phyloP scores from a whole-genome alignment of 2,113 vertebrate species.

The Nerophis ophidion region DNA sequence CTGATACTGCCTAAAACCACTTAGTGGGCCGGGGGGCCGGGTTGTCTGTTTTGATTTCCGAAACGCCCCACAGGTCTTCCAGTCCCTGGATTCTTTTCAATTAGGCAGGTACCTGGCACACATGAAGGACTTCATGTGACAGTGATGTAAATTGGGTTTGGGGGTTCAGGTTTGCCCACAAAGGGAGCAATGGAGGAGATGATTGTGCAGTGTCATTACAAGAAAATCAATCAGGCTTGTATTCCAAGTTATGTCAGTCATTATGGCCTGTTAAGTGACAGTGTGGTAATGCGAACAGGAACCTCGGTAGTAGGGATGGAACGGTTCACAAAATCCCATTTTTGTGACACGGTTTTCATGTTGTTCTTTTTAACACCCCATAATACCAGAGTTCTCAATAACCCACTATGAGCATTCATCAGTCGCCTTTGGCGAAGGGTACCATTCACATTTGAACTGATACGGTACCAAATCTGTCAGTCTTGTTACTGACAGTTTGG shows the following conservation, averaged over 20 bases:
- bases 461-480: no score
- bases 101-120: slow-evolving; percentile 15
- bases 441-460: no score
- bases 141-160: neutral
- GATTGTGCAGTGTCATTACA: neutral
- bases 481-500: no score
- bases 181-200: neutral
- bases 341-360: no score
- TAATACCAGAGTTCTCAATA: no score
- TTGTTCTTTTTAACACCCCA: no score
- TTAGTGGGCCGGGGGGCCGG: neutral
- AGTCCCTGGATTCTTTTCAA: slow-evolving; percentile 43
- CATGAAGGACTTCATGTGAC: neutral
- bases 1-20: slow-evolving; percentile 13
- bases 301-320: slow-evolving; percentile 12
- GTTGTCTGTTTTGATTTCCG: slow-evolving; percentile 38
- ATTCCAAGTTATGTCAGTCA: neutral
- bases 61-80: slow-evolving; percentile 22
- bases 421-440: no score
- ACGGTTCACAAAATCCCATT: slow-evolving; percentile 11
- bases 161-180: slow-evolving; percentile 3
- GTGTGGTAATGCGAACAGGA: slow-evolving; percentile 10
- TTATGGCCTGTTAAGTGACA: slow-evolving; percentile 1
- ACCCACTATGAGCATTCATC: no score
- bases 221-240: neutral